Base-by-base conservation (phyloP, 2,888 invertebrate genomes). In the Listrodromus nycthemerus region DNA sequence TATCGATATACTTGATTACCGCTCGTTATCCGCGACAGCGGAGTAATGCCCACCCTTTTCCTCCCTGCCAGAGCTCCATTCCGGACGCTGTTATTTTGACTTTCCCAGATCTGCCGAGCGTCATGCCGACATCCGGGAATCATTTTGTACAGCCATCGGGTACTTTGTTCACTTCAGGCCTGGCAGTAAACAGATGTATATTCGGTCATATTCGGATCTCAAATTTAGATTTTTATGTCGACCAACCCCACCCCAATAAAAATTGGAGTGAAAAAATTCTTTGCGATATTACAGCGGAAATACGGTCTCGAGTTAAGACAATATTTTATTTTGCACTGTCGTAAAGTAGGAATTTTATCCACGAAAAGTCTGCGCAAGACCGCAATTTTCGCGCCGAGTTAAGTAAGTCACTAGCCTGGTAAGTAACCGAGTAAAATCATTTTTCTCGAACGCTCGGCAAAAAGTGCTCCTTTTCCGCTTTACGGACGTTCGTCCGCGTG, bases 1-100 rank as follows among this genome's bases (percentile, higher is more conserved):
- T 80, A 84, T 84, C 83, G 83, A 84, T 80, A 84, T 84, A 84
- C 83, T 84, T 84, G 80, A 84, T 84, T 84, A 80, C 83, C 83
- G 71, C 83, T 84, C 83, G 83, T 84, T 84, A 84, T 80, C 73
- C 79, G 48, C 41, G 80, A 84, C 83, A 80, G 80, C 67, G 45
- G 67, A 71, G 61, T 71, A 67, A 67, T 70, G 50, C 67, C 58
- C 37, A 78, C 67, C 73, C 50, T 27, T 13, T 48, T n/a, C 50
- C 24, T 21, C 41, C 16, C 13, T 16, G 19, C 33, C 63, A 24
- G n/a, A 6, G 6, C 50, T 37, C 48, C 8, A 50, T 77, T 58
- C 76, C 45, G 37, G 77, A 80, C 77, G 83, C 76, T 76, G 71
- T 80, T 77, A 78, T 74, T 84, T 74, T 63, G 73, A 80, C 45